These are phyloP conservation scores for Ramphastos sulfuratus DNA, from an alignment of 2,113 vertebrate species.

Conservation along the genomic window DNA sequence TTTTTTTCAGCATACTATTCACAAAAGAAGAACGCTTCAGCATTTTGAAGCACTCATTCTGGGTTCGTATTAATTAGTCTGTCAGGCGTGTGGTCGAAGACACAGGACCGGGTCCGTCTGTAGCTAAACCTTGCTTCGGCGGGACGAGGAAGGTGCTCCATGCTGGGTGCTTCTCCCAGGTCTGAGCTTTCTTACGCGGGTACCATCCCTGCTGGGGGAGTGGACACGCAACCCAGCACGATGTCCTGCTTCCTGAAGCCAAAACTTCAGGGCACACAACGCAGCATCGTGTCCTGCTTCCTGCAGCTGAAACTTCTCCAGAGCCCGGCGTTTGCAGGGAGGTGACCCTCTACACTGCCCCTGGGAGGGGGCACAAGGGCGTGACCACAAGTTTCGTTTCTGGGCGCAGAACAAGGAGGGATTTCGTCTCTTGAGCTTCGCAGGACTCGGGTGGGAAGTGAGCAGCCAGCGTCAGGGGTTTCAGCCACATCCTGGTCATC, in stretches of 20 bases:
- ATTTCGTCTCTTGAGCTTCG: not conserved
- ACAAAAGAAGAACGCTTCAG: not conserved
- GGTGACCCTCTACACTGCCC: not conserved
- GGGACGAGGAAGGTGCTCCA: not conserved
- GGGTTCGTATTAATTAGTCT: not conserved
- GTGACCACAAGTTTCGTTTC: not conserved
- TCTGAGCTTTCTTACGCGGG: not conserved
- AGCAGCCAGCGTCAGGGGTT: not conserved
- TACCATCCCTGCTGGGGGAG: not conserved
- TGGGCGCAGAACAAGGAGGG: not conserved
- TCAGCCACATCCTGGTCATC: not conserved
- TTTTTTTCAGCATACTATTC: not conserved
- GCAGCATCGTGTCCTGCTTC: not conserved
- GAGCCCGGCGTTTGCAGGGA: not conserved
- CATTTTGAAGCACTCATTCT: not conserved
- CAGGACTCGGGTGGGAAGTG: accelerated
- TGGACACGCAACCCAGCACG: not conserved
- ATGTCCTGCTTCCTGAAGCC: not conserved
- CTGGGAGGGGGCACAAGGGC: not conserved
- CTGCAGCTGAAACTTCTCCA: not conserved
- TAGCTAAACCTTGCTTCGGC: not conserved
- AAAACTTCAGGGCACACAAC: not conserved
- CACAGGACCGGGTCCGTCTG: not conserved
- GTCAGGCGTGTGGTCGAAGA: not conserved
- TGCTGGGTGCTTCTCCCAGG: not conserved